Base-by-base conservation (phyloP, 2,797 vertebrate genomes). In the Dallia pectoralis region DNA sequence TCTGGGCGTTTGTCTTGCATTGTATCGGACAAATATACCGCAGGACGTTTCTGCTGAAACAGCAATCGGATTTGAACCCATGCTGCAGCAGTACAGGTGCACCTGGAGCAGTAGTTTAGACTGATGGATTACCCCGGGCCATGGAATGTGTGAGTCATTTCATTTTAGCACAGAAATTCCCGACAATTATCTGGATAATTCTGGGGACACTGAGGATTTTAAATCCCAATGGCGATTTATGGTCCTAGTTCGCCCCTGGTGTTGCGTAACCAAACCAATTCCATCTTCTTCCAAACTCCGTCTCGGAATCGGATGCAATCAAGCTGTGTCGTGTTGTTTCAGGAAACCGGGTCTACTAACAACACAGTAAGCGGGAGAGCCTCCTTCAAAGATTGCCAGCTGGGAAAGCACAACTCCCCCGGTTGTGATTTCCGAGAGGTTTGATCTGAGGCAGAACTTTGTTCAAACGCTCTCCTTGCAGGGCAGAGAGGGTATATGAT, bases 351-450 rank as follows among this genome's bases (percentile, higher is more conserved):
- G 77, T 79, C 77, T 77, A 78, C 74, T 87, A 84, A 77, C 79
- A 85, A 86, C 83, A 51, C 84, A 87, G 89, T 78, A 74, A 87
- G 87, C 78, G 82, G 88, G 86, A 85, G 84, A 81, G 86, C 89
- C 91, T 91, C 88, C 91, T 91, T 92, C 91, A 93, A 92, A 93
- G 91, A 30, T 85, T 89, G 73, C 74, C 85, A 84, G 81, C 76
- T 81, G 78, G 85, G 77, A 78, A 90, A 84, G 87, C 87, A 84
- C 8, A 15, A 25, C 71, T 70, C 70, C 77, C 64, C 71, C 71
- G 44, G 67, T 88, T 85, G 87, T 87, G 85, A 90, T 89, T 91
- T 89, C 86, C 86, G 72, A 87, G 79, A 12, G 75, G 86, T 92
- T 91, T 92, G 88, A 92, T 92, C 88, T 87, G 85, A 62, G 19